These are phyloP conservation scores for Lepus timidus DNA, from an alignment of 2,113 vertebrate species.

Conservation along the genomic window DNA sequence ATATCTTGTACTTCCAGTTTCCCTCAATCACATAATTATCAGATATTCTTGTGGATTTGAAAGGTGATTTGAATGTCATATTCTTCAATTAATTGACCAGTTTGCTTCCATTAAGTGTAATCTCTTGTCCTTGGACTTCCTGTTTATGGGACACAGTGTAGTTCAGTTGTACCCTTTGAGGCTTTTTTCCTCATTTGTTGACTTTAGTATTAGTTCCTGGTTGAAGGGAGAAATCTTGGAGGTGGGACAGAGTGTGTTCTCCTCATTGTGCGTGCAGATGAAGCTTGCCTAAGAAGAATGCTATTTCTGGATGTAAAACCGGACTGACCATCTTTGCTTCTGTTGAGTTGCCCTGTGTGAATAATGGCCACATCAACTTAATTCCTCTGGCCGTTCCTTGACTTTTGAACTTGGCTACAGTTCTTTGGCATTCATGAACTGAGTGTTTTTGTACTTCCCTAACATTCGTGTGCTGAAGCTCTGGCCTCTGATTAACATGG, in stretches of 20 bases:
- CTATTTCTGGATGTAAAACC: conserved; percentile 45
- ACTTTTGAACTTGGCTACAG: conserved; percentile 52
- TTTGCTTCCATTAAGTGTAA: conserved; percentile 76
- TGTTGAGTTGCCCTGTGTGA: conserved; percentile 63
- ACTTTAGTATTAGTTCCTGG: conserved; percentile 29
- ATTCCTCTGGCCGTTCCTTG: neutral
- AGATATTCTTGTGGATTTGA: conserved; percentile 77
- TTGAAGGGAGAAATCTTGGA: conserved; percentile 32
- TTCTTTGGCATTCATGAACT: neutral
- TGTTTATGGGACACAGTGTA: conserved; percentile 46
- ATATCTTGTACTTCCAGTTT: conserved; percentile 79
- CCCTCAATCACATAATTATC: conserved; percentile 77
- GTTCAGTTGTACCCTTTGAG: conserved; percentile 38
- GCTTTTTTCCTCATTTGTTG: conserved; percentile 25
- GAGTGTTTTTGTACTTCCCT: neutral
- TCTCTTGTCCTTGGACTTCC: conserved; percentile 60
- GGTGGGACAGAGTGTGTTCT: neutral
- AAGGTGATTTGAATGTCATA: conserved; percentile 74
- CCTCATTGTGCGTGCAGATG: conserved; percentile 6
- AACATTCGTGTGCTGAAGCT: neutral
- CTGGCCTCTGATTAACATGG: neutral
- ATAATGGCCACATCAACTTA: conserved; percentile 27
- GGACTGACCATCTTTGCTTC: neutral
- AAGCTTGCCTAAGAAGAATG: conserved; percentile 36
- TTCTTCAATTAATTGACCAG: conserved; percentile 81